Conservation (phyloP, 2,888 invertebrate genomes). For the Eugnorisma glareosa region DNA sequence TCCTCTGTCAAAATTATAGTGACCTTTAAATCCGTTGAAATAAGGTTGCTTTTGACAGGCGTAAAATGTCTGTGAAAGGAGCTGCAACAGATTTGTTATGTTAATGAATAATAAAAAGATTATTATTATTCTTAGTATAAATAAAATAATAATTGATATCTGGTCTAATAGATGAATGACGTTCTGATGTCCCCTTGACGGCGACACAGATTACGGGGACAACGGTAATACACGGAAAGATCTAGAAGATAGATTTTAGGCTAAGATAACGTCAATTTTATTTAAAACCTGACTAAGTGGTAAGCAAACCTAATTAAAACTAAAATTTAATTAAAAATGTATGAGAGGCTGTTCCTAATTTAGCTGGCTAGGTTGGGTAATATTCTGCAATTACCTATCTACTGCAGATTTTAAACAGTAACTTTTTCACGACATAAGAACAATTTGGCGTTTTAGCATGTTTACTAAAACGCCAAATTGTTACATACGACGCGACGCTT, state of each 20-base stretch:
- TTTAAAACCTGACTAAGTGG: not conserved
- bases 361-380: slow-evolving; percentile 20
- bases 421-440: slow-evolving; percentile 23
- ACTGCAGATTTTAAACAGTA: slow-evolving; percentile 21
- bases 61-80: not conserved
- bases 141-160: no score
- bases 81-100: not conserved
- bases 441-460: not conserved
- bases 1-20: not conserved
- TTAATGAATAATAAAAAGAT: not conserved
- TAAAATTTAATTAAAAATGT: slow-evolving; percentile 11
- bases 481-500: slow-evolving; percentile 35
- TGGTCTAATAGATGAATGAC: no score
- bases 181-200: no score
- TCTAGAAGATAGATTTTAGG: not conserved
- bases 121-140: no score
- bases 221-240: not conserved
- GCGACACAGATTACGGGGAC: no score
- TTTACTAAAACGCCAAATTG: no score
- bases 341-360: slow-evolving; percentile 2
- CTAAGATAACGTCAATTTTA: not conserved
- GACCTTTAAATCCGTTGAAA: not conserved
- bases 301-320: slow-evolving; percentile 21
- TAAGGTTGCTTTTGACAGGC: not conserved
- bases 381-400: not conserved